Conservation (phyloP, 23 tunicate genomes). For the Ascidia mentula region DNA sequence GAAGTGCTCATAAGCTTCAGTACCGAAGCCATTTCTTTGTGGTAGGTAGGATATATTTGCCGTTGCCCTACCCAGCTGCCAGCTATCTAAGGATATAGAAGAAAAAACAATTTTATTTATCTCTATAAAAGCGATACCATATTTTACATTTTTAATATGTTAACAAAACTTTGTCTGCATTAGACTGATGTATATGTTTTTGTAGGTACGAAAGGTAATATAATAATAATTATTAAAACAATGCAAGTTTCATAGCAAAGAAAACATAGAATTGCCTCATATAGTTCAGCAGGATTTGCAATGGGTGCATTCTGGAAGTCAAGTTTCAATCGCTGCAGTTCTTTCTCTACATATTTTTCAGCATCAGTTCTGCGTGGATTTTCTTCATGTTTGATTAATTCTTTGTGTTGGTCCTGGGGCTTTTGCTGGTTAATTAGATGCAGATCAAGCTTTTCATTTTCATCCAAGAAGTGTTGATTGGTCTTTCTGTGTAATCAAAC, state of each 20-base stretch:
- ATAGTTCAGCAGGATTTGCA: background rate
- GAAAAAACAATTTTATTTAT: too few species aligned
- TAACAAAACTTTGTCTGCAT: too few species aligned
- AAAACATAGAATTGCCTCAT: background rate
- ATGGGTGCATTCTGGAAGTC: background rate
- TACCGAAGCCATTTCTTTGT: conserved; percentile 64
- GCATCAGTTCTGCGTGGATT: background rate
- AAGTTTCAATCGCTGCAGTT: background rate
- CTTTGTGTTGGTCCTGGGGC: background rate
- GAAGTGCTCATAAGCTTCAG: conserved; percentile 62
- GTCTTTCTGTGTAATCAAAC: too few species aligned
- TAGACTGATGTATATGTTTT: too few species aligned
- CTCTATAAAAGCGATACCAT: too few species aligned
- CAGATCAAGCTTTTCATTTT: too few species aligned
- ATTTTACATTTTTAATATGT: too few species aligned
- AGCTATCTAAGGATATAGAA: conserved; percentile 32
- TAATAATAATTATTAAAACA: too few species aligned
- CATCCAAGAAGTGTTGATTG: too few species aligned
- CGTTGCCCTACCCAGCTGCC: conserved; percentile 64
- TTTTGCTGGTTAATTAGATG: background rate
- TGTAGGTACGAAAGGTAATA: too few species aligned
- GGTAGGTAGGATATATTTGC: conserved; percentile 83
- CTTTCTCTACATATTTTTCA: background rate
- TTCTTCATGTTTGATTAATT: background rate
- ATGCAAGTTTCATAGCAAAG: too few species aligned